Conservation (phyloP, 2,797 vertebrate genomes). For the Triplophysa bombifrons region DNA sequence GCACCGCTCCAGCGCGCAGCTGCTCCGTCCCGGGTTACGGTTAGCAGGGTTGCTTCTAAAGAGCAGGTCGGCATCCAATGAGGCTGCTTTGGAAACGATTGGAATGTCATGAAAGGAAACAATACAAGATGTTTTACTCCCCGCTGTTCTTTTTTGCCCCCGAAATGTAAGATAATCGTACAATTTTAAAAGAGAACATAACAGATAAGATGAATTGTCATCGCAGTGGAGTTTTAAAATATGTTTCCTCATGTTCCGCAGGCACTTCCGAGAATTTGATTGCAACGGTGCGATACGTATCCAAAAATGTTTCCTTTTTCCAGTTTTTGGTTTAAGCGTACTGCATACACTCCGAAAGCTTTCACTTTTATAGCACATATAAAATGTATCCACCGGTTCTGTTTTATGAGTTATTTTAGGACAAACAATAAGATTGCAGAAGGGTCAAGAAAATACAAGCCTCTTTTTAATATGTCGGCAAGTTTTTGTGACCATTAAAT, state of each 20-base stretch:
- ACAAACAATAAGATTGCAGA: conserved; percentile 25
- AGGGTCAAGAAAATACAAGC: conserved; percentile 20
- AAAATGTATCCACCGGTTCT: conserved; percentile 9
- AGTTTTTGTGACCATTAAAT: background rate
- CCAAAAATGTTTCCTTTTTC: conserved; percentile 46
- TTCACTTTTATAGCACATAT: conserved; percentile 12
- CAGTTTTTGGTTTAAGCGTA: background rate
- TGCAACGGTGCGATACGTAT: conserved; percentile 37
- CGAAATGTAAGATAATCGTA: conserved; percentile 8
- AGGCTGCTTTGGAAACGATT: conserved; percentile 43
- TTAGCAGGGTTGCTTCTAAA: conserved; percentile 22
- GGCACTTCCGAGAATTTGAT: conserved; percentile 31
- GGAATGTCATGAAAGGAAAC: conserved; percentile 36
- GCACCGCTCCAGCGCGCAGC: conserved; percentile 53
- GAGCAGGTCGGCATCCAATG: conserved; percentile 54
- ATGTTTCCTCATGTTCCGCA: conserved; percentile 1
- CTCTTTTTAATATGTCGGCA: conserved; percentile 2
- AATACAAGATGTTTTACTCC: conserved; percentile 35
- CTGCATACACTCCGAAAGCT: conserved; percentile 15
- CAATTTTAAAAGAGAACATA: background rate
- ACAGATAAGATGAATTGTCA: conserved; percentile 18
- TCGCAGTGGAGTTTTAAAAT: conserved; percentile 6
- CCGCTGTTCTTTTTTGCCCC: conserved; percentile 7
- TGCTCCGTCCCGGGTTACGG: conserved; percentile 57
- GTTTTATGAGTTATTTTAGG: conserved; percentile 27